Base-by-base conservation (phyloP, 2,113 vertebrate species). In the Mastomys coucha region DNA sequence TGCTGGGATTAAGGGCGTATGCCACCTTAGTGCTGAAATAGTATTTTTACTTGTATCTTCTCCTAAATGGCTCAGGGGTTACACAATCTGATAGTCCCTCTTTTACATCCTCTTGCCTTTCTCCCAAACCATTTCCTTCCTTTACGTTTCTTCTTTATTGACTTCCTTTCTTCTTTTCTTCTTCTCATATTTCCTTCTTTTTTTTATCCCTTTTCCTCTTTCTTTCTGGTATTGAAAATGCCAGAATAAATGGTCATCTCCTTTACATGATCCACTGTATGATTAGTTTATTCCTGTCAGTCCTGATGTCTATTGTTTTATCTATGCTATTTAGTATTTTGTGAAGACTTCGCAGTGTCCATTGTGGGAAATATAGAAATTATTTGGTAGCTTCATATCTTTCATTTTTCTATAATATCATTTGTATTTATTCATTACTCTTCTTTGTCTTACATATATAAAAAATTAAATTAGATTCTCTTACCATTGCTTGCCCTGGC, bases 111-210 rank as follows among this genome's bases (percentile, higher is more conserved):
- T 42, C 3, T 2, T 28, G 12, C 19, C 0, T 8, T 36, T 12
- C 51, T 73, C 7, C 17, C 36, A 20, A 20, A 36, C 22, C 22
- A 1, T 60, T 60, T 82, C 39, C 20, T 82, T 60, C 56, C 3
- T 82, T 16, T 58, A 5, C 1, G 4, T 58, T 58, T 5, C 11
- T 28, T 45, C 20, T 82, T 81, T 19, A n/a, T 81, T 81, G 51
- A 20, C 33, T n/a, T 58, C 26, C 65, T 67, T 20, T 7, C 7
- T 39, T n/a, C 36, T 14, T 60, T 60, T 60, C 2, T 7, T 31
- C 70, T 0, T n/a, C 11, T 60, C 33, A 31, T 1, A 33, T 12
- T 33, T 16, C 0, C 9, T 31, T 20, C 31, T 42, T 4, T 42
- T 4, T 36, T 20, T 5, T 24, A 13, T 10, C 22, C 12, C 7